Evolutionary conservation across 2,888 invertebrate species (phyloP).

Genomic region (Brenthis hecate): DNA sequence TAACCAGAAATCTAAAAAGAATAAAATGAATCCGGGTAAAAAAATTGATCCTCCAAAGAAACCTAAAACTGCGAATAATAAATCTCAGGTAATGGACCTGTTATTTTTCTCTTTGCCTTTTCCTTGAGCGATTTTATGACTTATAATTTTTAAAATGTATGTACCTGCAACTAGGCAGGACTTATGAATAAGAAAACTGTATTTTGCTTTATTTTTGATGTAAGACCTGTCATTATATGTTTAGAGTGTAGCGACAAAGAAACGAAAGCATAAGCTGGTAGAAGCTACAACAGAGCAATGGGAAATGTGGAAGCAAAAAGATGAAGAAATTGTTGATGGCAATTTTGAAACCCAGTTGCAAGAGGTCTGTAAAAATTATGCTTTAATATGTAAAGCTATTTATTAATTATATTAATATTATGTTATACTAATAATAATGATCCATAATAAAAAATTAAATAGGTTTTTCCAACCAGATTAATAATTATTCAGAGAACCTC

Average conservation of each 20-base stretch:
- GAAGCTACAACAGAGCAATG: conserved; percentile 82
- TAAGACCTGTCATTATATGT: not conserved
- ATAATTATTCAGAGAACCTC: too few relatives aligned
- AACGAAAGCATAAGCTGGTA: conserved; percentile 75
- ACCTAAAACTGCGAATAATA: conserved; percentile 51
- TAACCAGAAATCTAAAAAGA: conserved; percentile 68
- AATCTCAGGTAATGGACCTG: conserved; percentile 54
- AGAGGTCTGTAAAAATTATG: conserved; percentile 74
- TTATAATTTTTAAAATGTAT: too few relatives aligned
- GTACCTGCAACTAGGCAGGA: too few relatives aligned
- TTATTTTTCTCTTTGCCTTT: not conserved
- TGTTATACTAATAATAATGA: too few relatives aligned
- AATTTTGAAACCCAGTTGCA: conserved; percentile 81
- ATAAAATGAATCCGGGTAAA: conserved; percentile 62
- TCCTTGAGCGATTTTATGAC: too few relatives aligned
- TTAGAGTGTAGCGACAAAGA: conserved; percentile 56
- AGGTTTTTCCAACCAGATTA: too few relatives aligned
- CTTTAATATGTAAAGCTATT: not conserved
- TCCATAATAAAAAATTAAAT: too few relatives aligned
- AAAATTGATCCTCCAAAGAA: conserved; percentile 67
- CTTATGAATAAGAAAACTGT: too few relatives aligned
- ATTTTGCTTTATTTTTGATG: not conserved
- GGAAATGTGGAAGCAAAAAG: conserved; percentile 89
- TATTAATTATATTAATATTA: too few relatives aligned
- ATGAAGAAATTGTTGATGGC: conserved; percentile 85